Evolutionary conservation across 2,797 vertebrate genomes (phyloP), one percentile per base, ranked within the genome.

Genomic region (Tadarida brasiliensis): DNA sequence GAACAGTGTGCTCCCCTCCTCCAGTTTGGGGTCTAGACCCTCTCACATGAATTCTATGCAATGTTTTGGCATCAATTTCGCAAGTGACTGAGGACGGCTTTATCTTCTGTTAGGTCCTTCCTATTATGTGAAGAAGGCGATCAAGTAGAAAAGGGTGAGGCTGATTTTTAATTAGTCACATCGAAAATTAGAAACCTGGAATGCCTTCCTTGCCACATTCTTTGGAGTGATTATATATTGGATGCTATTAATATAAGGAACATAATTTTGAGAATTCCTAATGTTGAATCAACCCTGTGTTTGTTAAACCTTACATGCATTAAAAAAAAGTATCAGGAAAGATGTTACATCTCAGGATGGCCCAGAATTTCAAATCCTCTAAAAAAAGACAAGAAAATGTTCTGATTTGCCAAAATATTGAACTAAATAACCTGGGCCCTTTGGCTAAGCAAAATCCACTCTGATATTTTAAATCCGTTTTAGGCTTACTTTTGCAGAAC

Each of bases 401-500:
- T 44, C 1, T 8, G 90, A 87, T 47, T 11, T 51, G 12, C 26
- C 51, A 56, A 85, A 93, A 67, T 30, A 68, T 54, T 92, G 26
- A 88, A 61, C 14, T 67, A 83, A 12, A 39, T 65, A 74, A 51
- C 12, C 86, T 57, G 47, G 47, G 16, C 12, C 20, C 30, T 51
- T 35, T 87, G 56, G 17, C 51, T 92, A 85, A 92, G 28, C 7
- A 95, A 63, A 82, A 78, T 90, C 15, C 14, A 87, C 22, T 33
- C 19, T 93, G 44, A 20, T 33, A 30, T 83, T 94, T 91, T 12
- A 22, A 78, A 70, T 28, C 59, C 0, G 2, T 35, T 84, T 87
- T 87, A n/a, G 14, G n/a, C 11, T 94, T 92, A 5, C 54, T 87
- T 87, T 91, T 83, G 65, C 89, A 87, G 89, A 91, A n/a, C 14